A percentile compares a stretch with the other conserved stretches of the same genome.
phyloP scores from a whole-genome alignment of 2,888 invertebrate genomes.

The Sycophila texana region DNA sequence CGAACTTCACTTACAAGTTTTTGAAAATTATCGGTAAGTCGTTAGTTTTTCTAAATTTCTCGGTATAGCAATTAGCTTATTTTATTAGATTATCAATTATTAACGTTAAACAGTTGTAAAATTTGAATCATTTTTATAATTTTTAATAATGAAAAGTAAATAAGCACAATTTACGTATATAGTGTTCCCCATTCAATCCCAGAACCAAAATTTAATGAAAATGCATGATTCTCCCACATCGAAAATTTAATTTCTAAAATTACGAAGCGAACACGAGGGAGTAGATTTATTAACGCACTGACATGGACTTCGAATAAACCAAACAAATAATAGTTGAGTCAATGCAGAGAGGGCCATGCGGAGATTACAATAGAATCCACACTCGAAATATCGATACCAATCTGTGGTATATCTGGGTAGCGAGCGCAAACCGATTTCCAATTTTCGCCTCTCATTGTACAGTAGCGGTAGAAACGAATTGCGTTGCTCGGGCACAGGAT shows the following conservation, averaged over 20 bases:
- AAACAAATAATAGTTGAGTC: conserved; percentile 8
- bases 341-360: neutral
- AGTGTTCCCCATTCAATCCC: neutral
- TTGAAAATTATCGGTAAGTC: too few species aligned
- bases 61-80: too few species aligned
- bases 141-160: neutral
- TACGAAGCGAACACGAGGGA: neutral
- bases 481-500: conserved; percentile 14
- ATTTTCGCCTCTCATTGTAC: conserved; percentile 35
- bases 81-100: too few species aligned
- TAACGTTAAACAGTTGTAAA: too few species aligned
- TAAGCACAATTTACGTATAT: neutral
- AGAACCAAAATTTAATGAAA: neutral
- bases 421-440: conserved; percentile 45
- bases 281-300: neutral
- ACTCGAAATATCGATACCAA: conserved; percentile 37
- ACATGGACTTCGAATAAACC: conserved; percentile 18
- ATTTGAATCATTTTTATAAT: too few species aligned
- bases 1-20: too few species aligned
- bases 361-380: conserved; percentile 29
- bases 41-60: too few species aligned
- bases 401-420: conserved; percentile 32
- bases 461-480: conserved; percentile 21
- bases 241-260: neutral
- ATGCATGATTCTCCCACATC: neutral